Conservation (phyloP, 2,113 vertebrate genomes). For the Smithornis capensis region DNA sequence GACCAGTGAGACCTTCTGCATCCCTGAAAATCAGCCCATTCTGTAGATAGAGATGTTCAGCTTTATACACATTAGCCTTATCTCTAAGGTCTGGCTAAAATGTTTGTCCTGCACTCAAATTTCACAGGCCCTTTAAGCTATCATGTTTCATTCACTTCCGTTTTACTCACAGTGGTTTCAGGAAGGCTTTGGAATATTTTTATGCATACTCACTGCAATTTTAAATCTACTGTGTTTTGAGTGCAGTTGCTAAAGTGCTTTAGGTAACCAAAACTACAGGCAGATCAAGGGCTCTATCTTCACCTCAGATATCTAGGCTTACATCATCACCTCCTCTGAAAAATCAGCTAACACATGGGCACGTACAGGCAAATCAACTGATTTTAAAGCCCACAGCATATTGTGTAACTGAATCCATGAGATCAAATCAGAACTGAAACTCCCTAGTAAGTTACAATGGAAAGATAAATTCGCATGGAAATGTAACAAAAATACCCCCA, state of each 20-base stretch:
- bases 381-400: neutral
- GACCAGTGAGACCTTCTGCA: neutral
- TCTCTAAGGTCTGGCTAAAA: neutral
- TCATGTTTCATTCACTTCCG: neutral
- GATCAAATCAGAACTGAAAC: neutral
- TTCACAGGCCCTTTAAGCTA: neutral
- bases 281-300: constrained; percentile 4
- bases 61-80: neutral
- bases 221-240: neutral
- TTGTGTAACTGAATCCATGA: neutral
- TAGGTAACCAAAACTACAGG: neutral
- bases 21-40: neutral
- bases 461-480: neutral
- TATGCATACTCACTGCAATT: neutral
- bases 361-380: neutral
- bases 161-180: neutral
- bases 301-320: neutral
- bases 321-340: neutral
- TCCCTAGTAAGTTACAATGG: neutral
- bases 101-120: neutral
- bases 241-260: neutral
- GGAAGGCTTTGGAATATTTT: neutral
- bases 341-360: neutral
- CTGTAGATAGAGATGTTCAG: neutral
- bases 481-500: neutral